A percentile compares a stretch with the other conserved stretches of the same genome.
Evolutionary conservation across 2,797 vertebrate species (phyloP).

Genomic region (Psittacula echo): DNA sequence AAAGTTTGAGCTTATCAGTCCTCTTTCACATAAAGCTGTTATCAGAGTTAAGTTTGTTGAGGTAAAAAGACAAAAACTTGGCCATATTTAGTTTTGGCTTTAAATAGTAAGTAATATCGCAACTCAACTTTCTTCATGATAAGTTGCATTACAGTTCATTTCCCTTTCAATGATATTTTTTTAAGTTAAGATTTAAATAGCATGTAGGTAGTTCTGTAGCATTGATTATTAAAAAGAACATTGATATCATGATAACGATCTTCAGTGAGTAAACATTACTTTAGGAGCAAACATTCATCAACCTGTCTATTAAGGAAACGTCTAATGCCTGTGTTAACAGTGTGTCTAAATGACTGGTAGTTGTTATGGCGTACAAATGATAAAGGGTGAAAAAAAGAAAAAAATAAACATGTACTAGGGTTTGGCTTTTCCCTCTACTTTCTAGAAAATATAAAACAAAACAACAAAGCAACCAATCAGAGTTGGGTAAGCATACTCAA

Average conservation of each 20-base stretch:
- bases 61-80: background rate
- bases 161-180: background rate
- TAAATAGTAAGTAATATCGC: background rate
- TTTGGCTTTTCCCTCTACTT: background rate
- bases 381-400: background rate
- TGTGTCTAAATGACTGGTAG: background rate
- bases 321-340: background rate
- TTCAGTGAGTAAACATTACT: background rate
- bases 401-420: background rate
- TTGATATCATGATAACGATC: background rate
- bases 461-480: background rate
- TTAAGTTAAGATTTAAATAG: background rate
- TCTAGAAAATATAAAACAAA: background rate
- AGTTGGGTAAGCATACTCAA: background rate
- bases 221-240: background rate
- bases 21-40: background rate
- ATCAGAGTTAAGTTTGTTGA: background rate
- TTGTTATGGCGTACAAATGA: background rate
- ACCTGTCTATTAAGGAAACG: background rate
- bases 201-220: background rate
- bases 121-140: background rate
- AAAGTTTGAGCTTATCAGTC: background rate
- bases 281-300: background rate
- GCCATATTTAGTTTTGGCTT: background rate
- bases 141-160: background rate